Percentiles rank a stretch among this genome's conserved stretches.
Conservation (phyloP, 2,113 vertebrate genomes). For the Delphinapterus leucas region DNA sequence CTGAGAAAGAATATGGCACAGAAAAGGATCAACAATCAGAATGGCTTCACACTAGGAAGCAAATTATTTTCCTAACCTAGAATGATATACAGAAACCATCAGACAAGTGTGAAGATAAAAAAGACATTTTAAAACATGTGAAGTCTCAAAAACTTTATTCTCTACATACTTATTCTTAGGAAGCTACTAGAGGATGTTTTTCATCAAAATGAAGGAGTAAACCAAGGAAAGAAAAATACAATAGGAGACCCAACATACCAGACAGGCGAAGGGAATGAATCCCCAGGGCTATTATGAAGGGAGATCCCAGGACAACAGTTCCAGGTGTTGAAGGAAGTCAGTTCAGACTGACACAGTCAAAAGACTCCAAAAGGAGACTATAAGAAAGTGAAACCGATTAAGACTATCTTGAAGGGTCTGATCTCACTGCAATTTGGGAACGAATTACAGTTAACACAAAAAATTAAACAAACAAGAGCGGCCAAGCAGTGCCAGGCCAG, state of each 20-base stretch:
- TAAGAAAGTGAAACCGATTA: neutral
- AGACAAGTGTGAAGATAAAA: neutral
- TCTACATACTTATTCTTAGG: neutral
- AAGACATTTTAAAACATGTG: neutral
- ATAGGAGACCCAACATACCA: neutral
- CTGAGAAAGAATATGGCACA: neutral
- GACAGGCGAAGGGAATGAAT: neutral
- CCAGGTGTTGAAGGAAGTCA: neutral
- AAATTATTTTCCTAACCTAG: neutral
- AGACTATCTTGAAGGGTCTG: neutral
- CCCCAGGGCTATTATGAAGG: neutral
- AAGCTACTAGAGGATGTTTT: neutral
- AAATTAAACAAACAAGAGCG: neutral
- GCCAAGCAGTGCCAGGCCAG: conserved; percentile 57
- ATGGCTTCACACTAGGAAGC: neutral
- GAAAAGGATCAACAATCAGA: neutral
- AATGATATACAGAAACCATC: neutral
- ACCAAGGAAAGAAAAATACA: neutral
- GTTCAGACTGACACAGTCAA: neutral
- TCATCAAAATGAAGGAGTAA: conserved; percentile 14
- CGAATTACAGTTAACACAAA: neutral
- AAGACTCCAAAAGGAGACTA: neutral
- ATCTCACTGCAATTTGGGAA: neutral
- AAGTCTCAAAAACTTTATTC: neutral
- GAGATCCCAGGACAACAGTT: neutral